phyloP scores from a whole-genome alignment of 1,140 invertebrate genomes.

The Aphaenogaster ashmeadi region DNA sequence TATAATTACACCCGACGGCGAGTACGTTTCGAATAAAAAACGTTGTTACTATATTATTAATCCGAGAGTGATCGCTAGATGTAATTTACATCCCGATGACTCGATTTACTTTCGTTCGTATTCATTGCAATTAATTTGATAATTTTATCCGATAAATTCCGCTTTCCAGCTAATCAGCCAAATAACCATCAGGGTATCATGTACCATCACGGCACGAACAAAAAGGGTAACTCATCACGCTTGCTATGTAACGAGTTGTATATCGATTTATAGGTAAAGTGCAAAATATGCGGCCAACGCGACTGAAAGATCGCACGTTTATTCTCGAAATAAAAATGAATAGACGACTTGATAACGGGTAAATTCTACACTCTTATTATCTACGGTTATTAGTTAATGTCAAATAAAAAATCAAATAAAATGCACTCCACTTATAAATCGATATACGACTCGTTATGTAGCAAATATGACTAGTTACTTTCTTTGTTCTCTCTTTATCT shows the following conservation, averaged over 20 bases:
- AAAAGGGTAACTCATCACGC: not conserved
- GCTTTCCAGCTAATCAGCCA: conserved; percentile 2
- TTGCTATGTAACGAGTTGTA: not conserved
- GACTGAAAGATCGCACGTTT: not conserved
- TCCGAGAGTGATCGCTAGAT: not conserved
- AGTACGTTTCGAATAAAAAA: conserved; percentile 39
- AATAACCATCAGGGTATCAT: conserved; percentile 30
- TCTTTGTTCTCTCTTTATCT: not conserved
- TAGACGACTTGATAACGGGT: not conserved
- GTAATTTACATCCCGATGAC: conserved; percentile 10
- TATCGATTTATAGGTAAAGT: not conserved
- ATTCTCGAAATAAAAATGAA: not conserved
- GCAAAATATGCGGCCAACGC: not conserved
- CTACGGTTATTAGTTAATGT: not conserved
- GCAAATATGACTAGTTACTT: not conserved
- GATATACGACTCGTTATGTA: not conserved
- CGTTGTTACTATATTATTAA: conserved; percentile 25
- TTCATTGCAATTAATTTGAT: conserved; percentile 45
- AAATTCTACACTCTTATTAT: not conserved
- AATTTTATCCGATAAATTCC: conserved; percentile 24
- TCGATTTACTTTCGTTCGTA: conserved; percentile 9
- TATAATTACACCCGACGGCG: conserved; percentile 27
- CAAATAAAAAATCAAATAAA: not conserved
- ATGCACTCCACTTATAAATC: not conserved
- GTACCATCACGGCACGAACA: not conserved